A percentile compares a stretch with the other conserved stretches of the same genome.
Evolutionary conservation across 2,797 vertebrate genomes (phyloP).

Genomic region (Miichthys miiuy): DNA sequence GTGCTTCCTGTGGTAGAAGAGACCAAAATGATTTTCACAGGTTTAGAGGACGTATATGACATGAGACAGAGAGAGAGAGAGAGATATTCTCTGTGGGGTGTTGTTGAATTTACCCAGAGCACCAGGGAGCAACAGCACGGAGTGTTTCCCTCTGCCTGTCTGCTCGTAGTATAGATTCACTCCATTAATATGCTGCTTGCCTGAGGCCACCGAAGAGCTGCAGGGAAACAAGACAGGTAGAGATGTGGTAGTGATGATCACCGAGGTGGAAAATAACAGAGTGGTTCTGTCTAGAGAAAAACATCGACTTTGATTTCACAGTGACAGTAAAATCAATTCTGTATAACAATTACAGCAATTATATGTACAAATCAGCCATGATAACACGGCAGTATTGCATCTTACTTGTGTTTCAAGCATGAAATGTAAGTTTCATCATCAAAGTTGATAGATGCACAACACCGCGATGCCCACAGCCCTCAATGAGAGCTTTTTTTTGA

Average conservation of each 20-base stretch:
- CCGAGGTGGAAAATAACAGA: background rate
- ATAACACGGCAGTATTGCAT: background rate
- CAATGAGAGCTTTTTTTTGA: background rate
- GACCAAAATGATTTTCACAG: background rate
- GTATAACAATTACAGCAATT: background rate
- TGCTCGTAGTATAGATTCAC: constrained; percentile 89
- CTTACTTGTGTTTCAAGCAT: background rate
- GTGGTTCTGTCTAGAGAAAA: background rate
- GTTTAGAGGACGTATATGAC: background rate
- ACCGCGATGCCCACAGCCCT: no score
- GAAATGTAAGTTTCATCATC: background rate
- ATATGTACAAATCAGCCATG: no score
- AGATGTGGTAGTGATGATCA: background rate
- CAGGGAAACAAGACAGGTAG: constrained; percentile 10
- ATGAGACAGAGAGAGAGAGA: background rate
- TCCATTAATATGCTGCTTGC: constrained; percentile 87
- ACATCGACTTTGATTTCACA: background rate
- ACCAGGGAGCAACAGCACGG: constrained; percentile 90
- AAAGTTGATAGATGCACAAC: background rate
- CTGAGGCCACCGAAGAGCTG: constrained; percentile 85
- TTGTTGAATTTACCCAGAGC: constrained; percentile 86
- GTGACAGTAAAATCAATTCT: background rate
- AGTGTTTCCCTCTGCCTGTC: constrained; percentile 88
- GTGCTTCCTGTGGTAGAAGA: constrained; percentile 84
- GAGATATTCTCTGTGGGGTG: background rate